Conservation (phyloP, 2,888 invertebrate species). For the Eumerus sabulonum region DNA sequence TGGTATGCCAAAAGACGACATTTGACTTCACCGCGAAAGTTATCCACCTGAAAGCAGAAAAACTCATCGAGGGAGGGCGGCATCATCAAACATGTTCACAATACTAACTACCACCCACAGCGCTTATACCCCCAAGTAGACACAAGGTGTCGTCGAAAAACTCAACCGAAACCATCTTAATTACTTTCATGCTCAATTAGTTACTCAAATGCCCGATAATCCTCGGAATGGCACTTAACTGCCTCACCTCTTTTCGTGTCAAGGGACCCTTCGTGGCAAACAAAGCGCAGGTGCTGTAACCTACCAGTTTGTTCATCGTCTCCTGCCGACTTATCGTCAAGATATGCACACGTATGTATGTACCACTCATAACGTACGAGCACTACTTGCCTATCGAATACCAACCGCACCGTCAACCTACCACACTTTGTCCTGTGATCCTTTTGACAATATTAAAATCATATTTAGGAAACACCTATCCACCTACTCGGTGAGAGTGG, state of each 20-base stretch:
- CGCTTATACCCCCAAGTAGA: no score
- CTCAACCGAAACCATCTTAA: slow-evolving; percentile 61
- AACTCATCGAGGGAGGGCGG: no score
- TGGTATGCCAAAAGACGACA: no score
- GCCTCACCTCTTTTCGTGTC: slow-evolving; percentile 59
- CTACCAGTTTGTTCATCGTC: slow-evolving; percentile 2
- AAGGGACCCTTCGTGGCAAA: slow-evolving; percentile 53
- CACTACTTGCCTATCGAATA: no score
- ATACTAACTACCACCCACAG: no score
- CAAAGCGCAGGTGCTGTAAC: slow-evolving; percentile 39
- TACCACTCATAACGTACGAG: no score
- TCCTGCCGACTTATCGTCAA: slow-evolving; percentile 5
- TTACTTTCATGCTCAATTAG: slow-evolving; percentile 69
- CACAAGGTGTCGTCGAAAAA: slow-evolving; percentile 30
- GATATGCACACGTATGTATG: slow-evolving; percentile 15
- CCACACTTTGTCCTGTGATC: slow-evolving; percentile 12
- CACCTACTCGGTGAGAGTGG: slow-evolving; percentile 53
- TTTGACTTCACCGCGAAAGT: no score
- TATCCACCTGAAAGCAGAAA: no score
- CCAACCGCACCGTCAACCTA: neutral
- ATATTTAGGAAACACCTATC: slow-evolving; percentile 60
- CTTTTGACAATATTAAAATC: slow-evolving; percentile 59
- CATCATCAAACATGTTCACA: no score
- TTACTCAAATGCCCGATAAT: slow-evolving; percentile 67
- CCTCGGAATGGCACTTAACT: slow-evolving; percentile 63